Percentiles rank a stretch among this genome's conserved stretches.
Evolutionary conservation across 1,140 invertebrate species (phyloP).

Genomic region (Drosophila virilis): DNA sequence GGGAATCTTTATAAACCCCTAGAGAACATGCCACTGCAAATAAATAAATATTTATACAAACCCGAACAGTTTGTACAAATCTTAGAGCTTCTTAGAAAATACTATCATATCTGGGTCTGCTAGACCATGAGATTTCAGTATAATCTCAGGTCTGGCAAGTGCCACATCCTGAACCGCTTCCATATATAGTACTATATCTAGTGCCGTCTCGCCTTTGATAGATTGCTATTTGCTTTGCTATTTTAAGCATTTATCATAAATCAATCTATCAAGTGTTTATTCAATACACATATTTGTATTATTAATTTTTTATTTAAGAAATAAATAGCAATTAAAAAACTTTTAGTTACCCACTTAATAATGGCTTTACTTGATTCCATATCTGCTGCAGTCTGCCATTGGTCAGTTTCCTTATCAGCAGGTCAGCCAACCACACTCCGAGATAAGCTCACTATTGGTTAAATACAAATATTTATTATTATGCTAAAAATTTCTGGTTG

Average conservation of each 20-base stretch:
- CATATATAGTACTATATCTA: neutral
- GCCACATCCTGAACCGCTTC: neutral
- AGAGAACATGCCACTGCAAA: neutral
- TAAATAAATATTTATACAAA: neutral
- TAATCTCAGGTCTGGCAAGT: neutral
- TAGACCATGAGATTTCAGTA: no score
- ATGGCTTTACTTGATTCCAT: neutral
- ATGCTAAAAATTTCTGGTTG: constrained; percentile 3
- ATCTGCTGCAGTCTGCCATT: constrained; percentile 13
- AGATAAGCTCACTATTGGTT: constrained; percentile 9
- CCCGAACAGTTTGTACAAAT: neutral
- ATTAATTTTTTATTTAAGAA: constrained; percentile 16
- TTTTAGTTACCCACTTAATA: constrained; percentile 10
- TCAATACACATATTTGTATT: constrained; percentile 11
- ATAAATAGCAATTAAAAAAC: constrained; percentile 2
- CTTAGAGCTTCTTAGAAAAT: neutral
- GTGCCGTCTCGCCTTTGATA: neutral
- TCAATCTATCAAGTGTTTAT: constrained; percentile 7
- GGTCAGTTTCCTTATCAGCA: constrained; percentile 20
- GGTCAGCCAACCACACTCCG: no score
- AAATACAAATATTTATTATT: constrained; percentile 16
- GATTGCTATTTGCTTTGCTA: neutral
- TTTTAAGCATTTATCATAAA: constrained; percentile 4
- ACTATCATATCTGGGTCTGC: neutral
- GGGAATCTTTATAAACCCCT: constrained; percentile 15